Conservation (phyloP, 2,888 invertebrate species). For the Pristionchus maxplancki region DNA sequence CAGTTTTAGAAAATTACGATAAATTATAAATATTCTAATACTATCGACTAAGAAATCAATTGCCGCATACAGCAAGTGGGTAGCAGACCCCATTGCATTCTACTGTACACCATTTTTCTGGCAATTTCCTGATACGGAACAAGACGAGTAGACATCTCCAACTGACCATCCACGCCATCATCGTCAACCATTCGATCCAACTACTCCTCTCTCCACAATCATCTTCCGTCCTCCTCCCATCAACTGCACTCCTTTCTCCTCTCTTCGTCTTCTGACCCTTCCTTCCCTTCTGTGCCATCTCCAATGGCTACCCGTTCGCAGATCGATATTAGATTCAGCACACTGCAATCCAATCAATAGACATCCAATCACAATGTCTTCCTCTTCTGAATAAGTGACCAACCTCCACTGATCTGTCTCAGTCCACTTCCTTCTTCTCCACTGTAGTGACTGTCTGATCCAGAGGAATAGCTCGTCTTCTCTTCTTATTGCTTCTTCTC, state of each 20-base stretch:
- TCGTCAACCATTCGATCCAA: background rate
- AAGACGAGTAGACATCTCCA: background rate
- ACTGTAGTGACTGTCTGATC: background rate
- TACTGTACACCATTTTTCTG: background rate
- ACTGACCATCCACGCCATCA: constrained; percentile 1
- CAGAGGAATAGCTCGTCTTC: background rate
- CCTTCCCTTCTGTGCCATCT: constrained; percentile 8
- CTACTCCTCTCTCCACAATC: background rate
- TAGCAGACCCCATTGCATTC: too few relatives aligned
- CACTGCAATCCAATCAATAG: background rate
- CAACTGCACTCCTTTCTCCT: constrained; percentile 8
- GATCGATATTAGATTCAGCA: background rate
- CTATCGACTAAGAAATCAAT: background rate
- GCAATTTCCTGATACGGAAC: background rate
- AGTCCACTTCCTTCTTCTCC: background rate
- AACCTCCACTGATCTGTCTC: background rate
- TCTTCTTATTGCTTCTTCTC: constrained; percentile 24
- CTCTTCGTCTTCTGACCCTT: constrained; percentile 3
- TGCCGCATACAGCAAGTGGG: background rate
- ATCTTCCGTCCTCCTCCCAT: background rate
- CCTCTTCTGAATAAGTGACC: background rate
- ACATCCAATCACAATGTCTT: background rate
- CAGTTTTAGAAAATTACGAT: background rate
- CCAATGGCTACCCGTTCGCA: background rate
- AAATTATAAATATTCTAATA: too few relatives aligned